These are phyloP conservation scores for Heliconius himera DNA, from an alignment of 1,140 invertebrate genomes.

Conservation along the genomic window DNA sequence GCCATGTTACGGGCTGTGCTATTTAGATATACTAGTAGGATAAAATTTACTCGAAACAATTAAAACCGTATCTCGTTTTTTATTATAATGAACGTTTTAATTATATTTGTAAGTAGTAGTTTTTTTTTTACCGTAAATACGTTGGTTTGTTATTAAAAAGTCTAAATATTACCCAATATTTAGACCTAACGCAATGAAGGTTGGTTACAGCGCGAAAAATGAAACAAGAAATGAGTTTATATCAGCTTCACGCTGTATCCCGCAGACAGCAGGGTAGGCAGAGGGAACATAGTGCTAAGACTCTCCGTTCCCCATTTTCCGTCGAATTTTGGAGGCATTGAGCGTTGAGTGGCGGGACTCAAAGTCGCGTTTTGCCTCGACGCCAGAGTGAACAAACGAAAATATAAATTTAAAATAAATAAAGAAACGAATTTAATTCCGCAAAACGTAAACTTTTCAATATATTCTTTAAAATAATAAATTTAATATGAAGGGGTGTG, in stretches of 20 bases:
- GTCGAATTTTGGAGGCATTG: no score
- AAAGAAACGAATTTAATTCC: neutral
- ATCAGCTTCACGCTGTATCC: no score
- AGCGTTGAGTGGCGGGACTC: no score
- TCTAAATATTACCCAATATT: no score
- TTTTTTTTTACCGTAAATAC: slow-evolving; percentile 2
- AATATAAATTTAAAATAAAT: neutral
- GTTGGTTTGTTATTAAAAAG: neutral
- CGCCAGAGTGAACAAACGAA: no score
- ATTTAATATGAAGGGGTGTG: slow-evolving; percentile 33
- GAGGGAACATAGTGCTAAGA: no score
- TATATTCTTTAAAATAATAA: slow-evolving; percentile 4
- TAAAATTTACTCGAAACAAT: slow-evolving; percentile 17
- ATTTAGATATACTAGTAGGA: slow-evolving; percentile 17
- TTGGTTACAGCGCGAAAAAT: neutral
- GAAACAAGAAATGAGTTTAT: no score
- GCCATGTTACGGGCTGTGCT: slow-evolving; percentile 53
- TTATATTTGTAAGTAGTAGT: slow-evolving; percentile 1
- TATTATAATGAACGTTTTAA: slow-evolving; percentile 12
- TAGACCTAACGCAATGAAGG: no score
- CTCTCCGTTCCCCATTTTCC: no score
- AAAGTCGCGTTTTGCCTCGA: no score
- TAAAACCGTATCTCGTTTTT: slow-evolving; percentile 15
- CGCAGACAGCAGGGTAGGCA: no score
- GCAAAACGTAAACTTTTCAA: neutral